Evolutionary conservation across 2,797 vertebrate genomes (phyloP).

Genomic region (Lerista edwardsae): DNA sequence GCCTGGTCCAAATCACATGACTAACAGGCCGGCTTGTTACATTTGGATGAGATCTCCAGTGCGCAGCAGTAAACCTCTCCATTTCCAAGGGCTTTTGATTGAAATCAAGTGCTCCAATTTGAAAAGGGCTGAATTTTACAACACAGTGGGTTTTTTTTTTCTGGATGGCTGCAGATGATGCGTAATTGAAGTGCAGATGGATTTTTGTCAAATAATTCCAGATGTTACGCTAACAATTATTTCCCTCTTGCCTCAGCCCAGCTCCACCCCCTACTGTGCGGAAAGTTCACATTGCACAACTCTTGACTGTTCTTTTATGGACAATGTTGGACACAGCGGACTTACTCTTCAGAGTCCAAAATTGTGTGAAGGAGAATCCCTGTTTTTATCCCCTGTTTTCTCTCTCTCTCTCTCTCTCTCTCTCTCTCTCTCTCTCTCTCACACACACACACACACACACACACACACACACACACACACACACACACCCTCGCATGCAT

Average conservation of each 20-base stretch:
- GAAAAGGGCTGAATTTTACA: slow-evolving; percentile 21
- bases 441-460: too few species aligned
- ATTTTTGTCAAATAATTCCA: slow-evolving; percentile 29
- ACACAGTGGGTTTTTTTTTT: neutral
- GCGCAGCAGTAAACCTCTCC: slow-evolving; percentile 3
- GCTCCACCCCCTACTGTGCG: slow-evolving; percentile 12
- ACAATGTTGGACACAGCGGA: neutral
- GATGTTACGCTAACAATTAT: slow-evolving; percentile 15
- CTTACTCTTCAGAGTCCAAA: neutral
- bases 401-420: too few species aligned
- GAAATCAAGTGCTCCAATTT: slow-evolving; percentile 19
- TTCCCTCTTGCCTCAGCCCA: neutral
- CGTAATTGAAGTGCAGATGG: slow-evolving; percentile 37
- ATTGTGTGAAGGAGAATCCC: neutral
- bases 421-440: too few species aligned
- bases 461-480: too few species aligned
- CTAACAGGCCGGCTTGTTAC: slow-evolving; percentile 9
- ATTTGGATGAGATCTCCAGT: slow-evolving; percentile 11
- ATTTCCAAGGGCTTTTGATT: slow-evolving; percentile 16
- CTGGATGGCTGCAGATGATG: slow-evolving; percentile 23
- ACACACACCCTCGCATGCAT: neutral
- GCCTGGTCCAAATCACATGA: slow-evolving; percentile 25
- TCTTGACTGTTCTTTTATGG: neutral
- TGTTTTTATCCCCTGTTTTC: neutral
- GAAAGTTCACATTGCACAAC: slow-evolving; percentile 25